Base-by-base conservation (phyloP, 2,113 vertebrate genomes). In the Dromas ardeola region DNA sequence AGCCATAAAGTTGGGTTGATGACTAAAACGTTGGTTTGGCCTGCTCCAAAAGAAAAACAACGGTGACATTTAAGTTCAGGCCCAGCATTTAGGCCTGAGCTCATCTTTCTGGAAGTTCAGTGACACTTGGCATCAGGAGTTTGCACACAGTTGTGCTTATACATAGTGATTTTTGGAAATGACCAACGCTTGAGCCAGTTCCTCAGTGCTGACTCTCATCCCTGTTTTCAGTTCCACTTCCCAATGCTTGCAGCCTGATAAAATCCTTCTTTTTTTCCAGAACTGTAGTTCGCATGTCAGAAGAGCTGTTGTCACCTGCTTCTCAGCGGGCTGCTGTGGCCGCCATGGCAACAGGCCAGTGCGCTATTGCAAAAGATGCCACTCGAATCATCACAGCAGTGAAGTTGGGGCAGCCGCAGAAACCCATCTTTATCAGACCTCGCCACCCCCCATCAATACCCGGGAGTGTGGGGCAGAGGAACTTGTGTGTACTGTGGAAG, bases 231-330 rank as follows among this genome's bases (percentile, higher is more conserved):
- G n/a, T 52, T 85, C 49, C 6, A 2, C 50, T 61, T 42, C 20
- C 34, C 8, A 18, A 21, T 34, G 4, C 32, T 11, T 29, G 65
- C 56, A 65, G 45, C 67, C 78, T 67, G 69, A 95, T 78, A 18
- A 22, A 29, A 45, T 52, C 34, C 47, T 80, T 93, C 93, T 27
- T 2, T 91, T 91, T 73, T 94, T 87, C 47, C 95, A 99, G 99
- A 99, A 99, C 98, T 99, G 99, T 91, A 99, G 99, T 97, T 99
- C 99, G 13, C 99, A 99, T 20, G 99, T 99, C 55, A 98, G 99
- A 81, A 99, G 99, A 94, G 99, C 99, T 4, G 99, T 99, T 13
- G 99, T 99, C 96, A 99, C 99, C 9, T 99, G 99, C 98, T 99
- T 99, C 98, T 99, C 99, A 13, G 99, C 99, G 1, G 99, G 99